Percentiles rank a stretch among this genome's conserved stretches.
phyloP scores from a whole-genome alignment of 1,140 invertebrate genomes.

The Lepidotrigona ventralis region DNA sequence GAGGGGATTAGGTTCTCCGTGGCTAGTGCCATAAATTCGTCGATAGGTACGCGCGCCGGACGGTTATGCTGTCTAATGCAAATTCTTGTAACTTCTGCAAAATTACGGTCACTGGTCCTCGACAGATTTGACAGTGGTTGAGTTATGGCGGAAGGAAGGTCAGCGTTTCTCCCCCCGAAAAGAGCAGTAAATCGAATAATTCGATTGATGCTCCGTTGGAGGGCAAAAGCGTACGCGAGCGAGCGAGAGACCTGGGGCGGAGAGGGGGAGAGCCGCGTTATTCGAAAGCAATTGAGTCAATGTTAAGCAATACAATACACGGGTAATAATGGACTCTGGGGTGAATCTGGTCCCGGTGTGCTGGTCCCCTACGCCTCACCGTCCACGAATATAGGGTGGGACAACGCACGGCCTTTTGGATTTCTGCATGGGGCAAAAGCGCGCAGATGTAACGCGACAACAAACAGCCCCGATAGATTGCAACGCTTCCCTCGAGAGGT shows the following conservation, averaged over 20 bases:
- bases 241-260: conserved; percentile 16
- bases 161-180: conserved; percentile 59
- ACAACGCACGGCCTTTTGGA: conserved; percentile 54
- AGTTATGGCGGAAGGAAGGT: conserved; percentile 68
- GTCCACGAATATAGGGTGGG: conserved; percentile 65
- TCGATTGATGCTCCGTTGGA: conserved; percentile 72
- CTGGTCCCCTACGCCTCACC: conserved; percentile 46
- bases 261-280: conserved; percentile 67
- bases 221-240: conserved; percentile 63
- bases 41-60: not conserved
- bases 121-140: conserved; percentile 61
- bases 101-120: conserved; percentile 40
- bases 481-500: conserved; percentile 69
- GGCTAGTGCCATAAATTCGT: not conserved
- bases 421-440: conserved; percentile 68
- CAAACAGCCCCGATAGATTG: conserved; percentile 76
- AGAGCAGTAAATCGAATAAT: conserved; percentile 79
- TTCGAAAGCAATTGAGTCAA: conserved; percentile 81
- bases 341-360: conserved; percentile 75
- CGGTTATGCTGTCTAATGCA: conserved; percentile 40
- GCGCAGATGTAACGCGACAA: conserved; percentile 79
- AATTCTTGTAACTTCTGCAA: conserved; percentile 49
- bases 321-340: conserved; percentile 79
- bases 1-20: too few species aligned
- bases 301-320: conserved; percentile 80